Base-by-base conservation (phyloP, 2,797 vertebrate species). In the Pseudomugil tenellus region DNA sequence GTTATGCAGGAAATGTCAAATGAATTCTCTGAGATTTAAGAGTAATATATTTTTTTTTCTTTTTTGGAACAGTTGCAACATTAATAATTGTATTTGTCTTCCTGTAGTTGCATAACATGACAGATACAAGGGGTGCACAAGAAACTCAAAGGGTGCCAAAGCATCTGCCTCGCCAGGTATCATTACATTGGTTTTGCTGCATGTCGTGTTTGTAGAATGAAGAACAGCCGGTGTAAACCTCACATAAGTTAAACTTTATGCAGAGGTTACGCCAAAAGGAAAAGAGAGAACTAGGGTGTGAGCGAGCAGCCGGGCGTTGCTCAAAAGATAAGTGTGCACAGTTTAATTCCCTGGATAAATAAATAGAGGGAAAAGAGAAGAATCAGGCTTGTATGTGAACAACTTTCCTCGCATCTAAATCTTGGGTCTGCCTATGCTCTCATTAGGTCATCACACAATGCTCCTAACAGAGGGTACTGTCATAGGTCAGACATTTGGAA, bases 401-500 rank as follows among this genome's bases (percentile, higher is more conserved):
- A 2, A 53, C 70, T 74, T 67, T 58, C 16, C 63, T 46, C 25
- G 46, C 65, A 67, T 61, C 89, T 94, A 91, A 95, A 94, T 92
- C 94, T 94, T 83, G 89, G 89, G 90, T 84, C 93, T 94, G 81
- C 81, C 85, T 85, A 92, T 93, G 95, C 93, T 58, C 90, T 95
- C 91, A 94, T 97, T 96, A 97, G 95, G 94, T 96, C 95, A 96
- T 95, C 86, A 84, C 93, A 90, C 93, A 92, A 91, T 66, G 43
- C 92, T 87, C 91, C 90, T 88, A 93, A 94, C 94, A 93, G 94
- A 95, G 93, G 93, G 89, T 90, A 93, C 95, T 95, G 95, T 90
- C 85, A 91, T 91, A 94, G 93, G 94, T 94, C 94, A 94, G 93
- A 95, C 95, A 95, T 95, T 93, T 94, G 96, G 95, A 96, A 96